Evolutionary conservation across 2,113 vertebrate species (phyloP), one percentile per base, ranked within the genome.

Genomic region (Glaucomys volans): DNA sequence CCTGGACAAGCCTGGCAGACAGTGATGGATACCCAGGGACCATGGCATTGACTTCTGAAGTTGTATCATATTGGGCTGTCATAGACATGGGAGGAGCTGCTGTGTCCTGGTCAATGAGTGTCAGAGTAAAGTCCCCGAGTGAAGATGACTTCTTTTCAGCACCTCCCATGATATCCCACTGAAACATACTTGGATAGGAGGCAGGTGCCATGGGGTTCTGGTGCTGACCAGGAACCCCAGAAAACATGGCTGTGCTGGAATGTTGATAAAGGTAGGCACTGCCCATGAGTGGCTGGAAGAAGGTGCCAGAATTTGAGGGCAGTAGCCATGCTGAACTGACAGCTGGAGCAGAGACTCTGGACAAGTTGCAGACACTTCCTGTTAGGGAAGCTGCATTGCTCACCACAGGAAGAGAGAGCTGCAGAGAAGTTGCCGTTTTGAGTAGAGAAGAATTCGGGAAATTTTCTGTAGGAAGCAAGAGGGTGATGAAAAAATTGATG

Each of bases 381-480:
- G 81, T 32, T 5, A 87, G 32, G 44, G 72, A 75, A 67, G 66
- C 24, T 0, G 22, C 32, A 30, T 72, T 93, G 64, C 75, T 96
- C 42, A 35, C 26, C 40, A 37, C 26, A 7, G 95, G 89, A 32
- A 91, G 76, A 28, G 81, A 93, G 24, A 93, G 67, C 40, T 85
- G 94, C 47, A 82, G 62, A 76, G 81, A 74, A 66, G 69, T 54
- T 40, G 75, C 16, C 32, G 69, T 69, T 90, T 88, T 93, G 6
- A 47, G 69, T 32, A 72, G 24, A 90, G 90, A 18, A 28, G 95
- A 11, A 66, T 64, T 81, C 93, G 90, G 94, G 74, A 79, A 84
- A 74, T 87, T 81, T n/a, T 94, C 96, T 97, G 88, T 69, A 69
- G 57, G 59, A 92, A 92, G 82, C 22, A 94, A 94, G 67, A 95